These are phyloP conservation scores for Drosophila bunnanda DNA, from an alignment of 2,888 invertebrate species.

Conservation along the genomic window DNA sequence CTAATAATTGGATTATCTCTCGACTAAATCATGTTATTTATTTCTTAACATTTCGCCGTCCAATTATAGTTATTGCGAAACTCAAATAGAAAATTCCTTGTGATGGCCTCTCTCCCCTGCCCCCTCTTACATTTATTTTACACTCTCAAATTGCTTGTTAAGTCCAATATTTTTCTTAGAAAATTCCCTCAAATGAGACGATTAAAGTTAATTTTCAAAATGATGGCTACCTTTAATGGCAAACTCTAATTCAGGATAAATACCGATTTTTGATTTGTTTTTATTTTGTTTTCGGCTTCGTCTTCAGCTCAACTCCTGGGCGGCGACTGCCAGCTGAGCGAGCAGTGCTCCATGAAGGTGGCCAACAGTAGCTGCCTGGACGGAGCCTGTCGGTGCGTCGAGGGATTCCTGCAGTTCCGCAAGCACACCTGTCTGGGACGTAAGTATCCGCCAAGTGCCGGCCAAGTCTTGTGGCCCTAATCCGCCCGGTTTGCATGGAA, in stretches of 20 bases:
- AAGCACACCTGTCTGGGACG: constrained; percentile 95
- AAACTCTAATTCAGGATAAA: constrained; percentile 8
- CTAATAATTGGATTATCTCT: constrained; percentile 12
- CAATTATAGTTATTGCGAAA: constrained; percentile 8
- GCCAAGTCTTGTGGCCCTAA: constrained; percentile 72
- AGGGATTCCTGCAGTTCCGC: constrained; percentile 93
- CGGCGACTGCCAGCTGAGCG: constrained; percentile 92
- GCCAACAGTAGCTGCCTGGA: constrained; percentile 94
- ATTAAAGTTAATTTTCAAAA: background rate
- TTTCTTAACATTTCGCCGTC: constrained; percentile 12
- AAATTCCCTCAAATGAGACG: constrained; percentile 3
- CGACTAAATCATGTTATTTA: constrained; percentile 14
- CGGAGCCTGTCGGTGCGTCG: constrained; percentile 93
- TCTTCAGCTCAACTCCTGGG: constrained; percentile 85
- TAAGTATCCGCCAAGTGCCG: constrained; percentile 87
- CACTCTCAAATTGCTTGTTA: constrained; percentile 1
- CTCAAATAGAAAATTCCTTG: constrained; percentile 2
- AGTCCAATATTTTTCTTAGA: constrained; percentile 6
- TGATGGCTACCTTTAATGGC: constrained; percentile 15
- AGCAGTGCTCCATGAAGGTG: constrained; percentile 95
- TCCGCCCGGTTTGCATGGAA: constrained; percentile 43
- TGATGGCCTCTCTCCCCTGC: background rate
- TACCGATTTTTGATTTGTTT: constrained; percentile 1
- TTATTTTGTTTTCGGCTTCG: constrained; percentile 4
- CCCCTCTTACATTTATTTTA: constrained; percentile 6